phyloP scores from a whole-genome alignment of 2,888 invertebrate genomes.

The Drosophila koepferae region DNA sequence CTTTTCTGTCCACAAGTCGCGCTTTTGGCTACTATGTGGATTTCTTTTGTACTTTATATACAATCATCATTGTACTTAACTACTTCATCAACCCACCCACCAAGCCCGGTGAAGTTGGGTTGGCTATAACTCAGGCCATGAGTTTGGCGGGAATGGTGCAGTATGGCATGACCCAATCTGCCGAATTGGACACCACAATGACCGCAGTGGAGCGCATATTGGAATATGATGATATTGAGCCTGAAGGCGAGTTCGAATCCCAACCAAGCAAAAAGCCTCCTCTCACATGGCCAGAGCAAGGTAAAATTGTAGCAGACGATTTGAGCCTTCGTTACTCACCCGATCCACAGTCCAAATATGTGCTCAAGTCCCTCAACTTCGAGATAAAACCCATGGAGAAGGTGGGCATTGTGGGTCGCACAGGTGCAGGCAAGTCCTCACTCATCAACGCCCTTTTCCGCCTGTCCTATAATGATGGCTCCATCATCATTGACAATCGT shows the following conservation, averaged over 20 bases:
- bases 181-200: constrained; percentile 95
- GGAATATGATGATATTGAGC: constrained; percentile 87
- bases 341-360: constrained; percentile 87
- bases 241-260: constrained; percentile 88
- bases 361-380: constrained; percentile 90
- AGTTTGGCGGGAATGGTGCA: constrained; percentile 88
- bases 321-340: constrained; percentile 90
- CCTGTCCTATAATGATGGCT: constrained; percentile 91
- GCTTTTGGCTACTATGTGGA: constrained; percentile 98
- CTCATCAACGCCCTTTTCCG: constrained; percentile 91
- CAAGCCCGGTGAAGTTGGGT: constrained; percentile 90
- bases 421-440: constrained; percentile 91
- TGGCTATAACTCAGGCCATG: constrained; percentile 92
- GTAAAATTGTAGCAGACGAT: constrained; percentile 89
- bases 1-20: constrained; percentile 94
- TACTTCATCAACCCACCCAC: constrained; percentile 90
- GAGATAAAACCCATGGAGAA: constrained; percentile 88
- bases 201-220: constrained; percentile 93
- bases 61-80: constrained; percentile 93
- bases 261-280: constrained; percentile 88
- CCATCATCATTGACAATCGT: constrained; percentile 92
- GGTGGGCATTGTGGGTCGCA: constrained; percentile 90
- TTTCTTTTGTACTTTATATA: constrained; percentile 93
- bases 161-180: constrained; percentile 97
- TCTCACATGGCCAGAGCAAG: constrained; percentile 90